Percentiles rank a stretch among this genome's conserved stretches.
Conservation (phyloP, 2,888 invertebrate genomes). For the Drosophila eohydei region DNA sequence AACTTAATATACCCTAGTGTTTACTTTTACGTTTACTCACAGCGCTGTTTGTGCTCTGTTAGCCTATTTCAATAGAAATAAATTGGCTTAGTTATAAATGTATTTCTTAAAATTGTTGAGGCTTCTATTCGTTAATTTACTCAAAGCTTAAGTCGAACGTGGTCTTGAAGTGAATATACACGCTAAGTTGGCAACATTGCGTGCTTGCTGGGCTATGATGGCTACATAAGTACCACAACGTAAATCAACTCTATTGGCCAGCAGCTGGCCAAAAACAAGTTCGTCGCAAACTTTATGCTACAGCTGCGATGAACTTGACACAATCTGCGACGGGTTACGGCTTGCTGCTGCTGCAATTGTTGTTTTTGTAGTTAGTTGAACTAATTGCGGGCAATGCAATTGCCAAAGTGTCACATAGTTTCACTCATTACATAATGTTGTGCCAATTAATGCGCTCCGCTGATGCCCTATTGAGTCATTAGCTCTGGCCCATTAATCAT, state of each 20-base stretch:
- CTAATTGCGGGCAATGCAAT: constrained; percentile 48
- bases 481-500: constrained; percentile 56
- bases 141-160: neutral
- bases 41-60: neutral
- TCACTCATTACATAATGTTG: constrained; percentile 40
- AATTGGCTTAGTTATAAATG: neutral
- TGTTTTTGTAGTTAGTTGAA: constrained; percentile 22
- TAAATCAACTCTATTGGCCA: constrained; percentile 37
- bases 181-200: constrained; percentile 11
- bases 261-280: constrained; percentile 40
- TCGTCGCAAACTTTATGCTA: constrained; percentile 53
- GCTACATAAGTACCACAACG: neutral
- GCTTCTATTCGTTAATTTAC: too few relatives aligned
- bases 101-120: neutral
- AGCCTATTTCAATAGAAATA: rapidly evolving
- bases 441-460: constrained; percentile 51
- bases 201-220: constrained; percentile 8
- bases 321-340: constrained; percentile 38
- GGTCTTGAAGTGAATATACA: neutral
- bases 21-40: neutral
- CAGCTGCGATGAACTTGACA: constrained; percentile 62
- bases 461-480: constrained; percentile 61
- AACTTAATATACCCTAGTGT: neutral
- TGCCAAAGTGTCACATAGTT: constrained; percentile 55
- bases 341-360: constrained; percentile 39